These are phyloP conservation scores for Helicoverpa assulta DNA, from an alignment of 2,888 invertebrate species.

Conservation along the genomic window DNA sequence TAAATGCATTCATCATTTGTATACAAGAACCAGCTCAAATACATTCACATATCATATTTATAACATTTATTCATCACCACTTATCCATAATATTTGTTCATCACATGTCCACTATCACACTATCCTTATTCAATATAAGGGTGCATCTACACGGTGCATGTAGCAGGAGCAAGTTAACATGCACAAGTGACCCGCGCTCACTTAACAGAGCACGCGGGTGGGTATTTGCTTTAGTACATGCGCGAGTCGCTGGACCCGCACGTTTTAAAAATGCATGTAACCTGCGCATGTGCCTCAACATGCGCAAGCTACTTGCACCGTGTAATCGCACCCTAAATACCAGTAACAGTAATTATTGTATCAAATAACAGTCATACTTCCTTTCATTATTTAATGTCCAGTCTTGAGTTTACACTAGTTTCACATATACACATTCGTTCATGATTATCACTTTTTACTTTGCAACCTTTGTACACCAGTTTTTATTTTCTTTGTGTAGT, in stretches of 20 bases:
- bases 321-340: background rate
- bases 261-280: too few relatives aligned
- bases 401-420: conserved; percentile 41
- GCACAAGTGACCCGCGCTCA: too few relatives aligned
- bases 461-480: conserved; percentile 2
- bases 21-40: conserved; percentile 39
- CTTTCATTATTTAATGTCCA: conserved; percentile 32
- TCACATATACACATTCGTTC: conserved; percentile 23
- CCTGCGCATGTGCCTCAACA: too few relatives aligned
- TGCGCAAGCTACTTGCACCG: too few relatives aligned
- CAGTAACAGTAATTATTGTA: conserved; percentile 17
- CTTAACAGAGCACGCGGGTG: too few relatives aligned
- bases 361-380: conserved; percentile 16
- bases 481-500: background rate
- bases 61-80: conserved; percentile 25
- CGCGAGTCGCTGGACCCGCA: too few relatives aligned
- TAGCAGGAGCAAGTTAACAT: too few relatives aligned
- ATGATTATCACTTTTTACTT: conserved; percentile 25
- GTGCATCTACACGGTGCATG: too few relatives aligned
- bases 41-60: conserved; percentile 22
- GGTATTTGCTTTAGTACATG: too few relatives aligned
- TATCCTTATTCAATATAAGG: conserved; percentile 34
- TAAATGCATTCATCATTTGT: conserved; percentile 14
- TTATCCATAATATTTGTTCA: conserved; percentile 8
- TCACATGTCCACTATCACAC: conserved; percentile 19